A percentile compares a stretch with the other conserved stretches of the same genome.
These are phyloP conservation scores for Emmelina monodactyla DNA, from an alignment of 2,888 invertebrate species.

Conservation along the genomic window DNA sequence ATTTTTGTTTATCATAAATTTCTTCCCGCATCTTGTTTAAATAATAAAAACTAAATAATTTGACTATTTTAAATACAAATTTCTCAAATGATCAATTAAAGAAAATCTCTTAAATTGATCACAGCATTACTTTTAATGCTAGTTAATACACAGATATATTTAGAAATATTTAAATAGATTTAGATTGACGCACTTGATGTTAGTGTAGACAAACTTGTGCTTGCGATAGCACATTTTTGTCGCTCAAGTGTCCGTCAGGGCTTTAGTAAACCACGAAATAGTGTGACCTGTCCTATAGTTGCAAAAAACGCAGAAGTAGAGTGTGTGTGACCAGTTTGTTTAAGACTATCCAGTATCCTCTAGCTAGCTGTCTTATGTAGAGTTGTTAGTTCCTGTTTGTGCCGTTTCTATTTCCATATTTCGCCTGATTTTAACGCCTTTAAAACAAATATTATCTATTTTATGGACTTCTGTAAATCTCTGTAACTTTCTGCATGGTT, in stretches of 20 bases:
- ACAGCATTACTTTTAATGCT: too few relatives aligned
- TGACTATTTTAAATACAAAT: background rate
- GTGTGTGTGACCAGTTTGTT: slow-evolving; percentile 33
- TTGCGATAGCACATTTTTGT: slow-evolving; percentile 33
- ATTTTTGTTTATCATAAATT: slow-evolving; percentile 45
- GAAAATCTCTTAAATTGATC: slow-evolving; percentile 11
- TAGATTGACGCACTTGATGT: slow-evolving; percentile 48
- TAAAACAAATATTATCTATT: slow-evolving; percentile 19
- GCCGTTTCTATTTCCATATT: slow-evolving; percentile 21
- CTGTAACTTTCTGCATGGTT: slow-evolving; percentile 21
- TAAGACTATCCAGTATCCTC: slow-evolving; percentile 38
- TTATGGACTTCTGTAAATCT: slow-evolving; percentile 20
- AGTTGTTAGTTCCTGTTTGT: slow-evolving; percentile 33
- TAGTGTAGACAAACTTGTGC: slow-evolving; percentile 40
- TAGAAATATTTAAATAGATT: slow-evolving; percentile 27
- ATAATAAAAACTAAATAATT: slow-evolving; percentile 18
- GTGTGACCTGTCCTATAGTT: slow-evolving; percentile 65
- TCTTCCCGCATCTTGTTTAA: slow-evolving; percentile 58
- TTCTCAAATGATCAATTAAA: slow-evolving; percentile 21
- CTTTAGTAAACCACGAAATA: slow-evolving; percentile 51
- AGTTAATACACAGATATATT: slow-evolving; percentile 15
- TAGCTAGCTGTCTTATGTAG: slow-evolving; percentile 36
- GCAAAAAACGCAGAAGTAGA: slow-evolving; percentile 54
- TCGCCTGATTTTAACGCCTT: background rate
- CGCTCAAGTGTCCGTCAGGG: slow-evolving; percentile 40